phyloP scores from a whole-genome alignment of 2,888 invertebrate species.

The Phorcus lineatus region DNA sequence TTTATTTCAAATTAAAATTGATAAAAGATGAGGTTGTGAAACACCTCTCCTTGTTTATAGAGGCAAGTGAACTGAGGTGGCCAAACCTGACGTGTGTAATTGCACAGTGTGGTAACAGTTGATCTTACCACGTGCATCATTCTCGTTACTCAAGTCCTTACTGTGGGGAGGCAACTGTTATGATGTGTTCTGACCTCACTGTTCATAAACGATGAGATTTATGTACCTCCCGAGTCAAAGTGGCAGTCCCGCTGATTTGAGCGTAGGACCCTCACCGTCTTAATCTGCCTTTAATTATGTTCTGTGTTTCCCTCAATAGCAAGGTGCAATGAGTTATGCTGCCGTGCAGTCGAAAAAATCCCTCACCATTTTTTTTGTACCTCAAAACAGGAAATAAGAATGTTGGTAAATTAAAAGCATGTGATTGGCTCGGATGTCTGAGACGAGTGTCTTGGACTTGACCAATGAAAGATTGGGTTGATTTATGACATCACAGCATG shows the following conservation, averaged over 20 bases:
- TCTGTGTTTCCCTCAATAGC: background rate
- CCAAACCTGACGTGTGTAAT: no score
- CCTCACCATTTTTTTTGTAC: background rate
- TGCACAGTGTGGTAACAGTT: no score
- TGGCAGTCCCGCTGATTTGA: background rate
- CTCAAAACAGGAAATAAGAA: slow-evolving; percentile 26
- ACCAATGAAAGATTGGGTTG: background rate
- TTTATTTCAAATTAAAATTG: no score
- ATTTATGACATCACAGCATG: background rate
- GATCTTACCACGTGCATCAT: background rate
- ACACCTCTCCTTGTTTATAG: no score
- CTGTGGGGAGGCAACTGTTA: background rate
- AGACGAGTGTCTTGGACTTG: background rate
- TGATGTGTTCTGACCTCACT: background rate
- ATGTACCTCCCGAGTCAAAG: background rate
- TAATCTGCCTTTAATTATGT: slow-evolving; percentile 22
- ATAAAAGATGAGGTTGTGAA: no score
- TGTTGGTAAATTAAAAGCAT: slow-evolving; percentile 24
- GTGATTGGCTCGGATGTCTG: slow-evolving; percentile 6
- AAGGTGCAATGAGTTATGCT: slow-evolving; percentile 28
- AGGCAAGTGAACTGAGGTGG: no score
- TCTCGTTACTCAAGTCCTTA: slow-evolving; percentile 5
- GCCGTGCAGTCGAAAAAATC: slow-evolving; percentile 1
- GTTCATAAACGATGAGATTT: slow-evolving; percentile 16
- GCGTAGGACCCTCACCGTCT: background rate